A percentile compares a stretch with the other conserved stretches of the same genome.
These are phyloP conservation scores for Bradypus variegatus DNA, from an alignment of 2,797 vertebrate genomes.

Conservation along the genomic window DNA sequence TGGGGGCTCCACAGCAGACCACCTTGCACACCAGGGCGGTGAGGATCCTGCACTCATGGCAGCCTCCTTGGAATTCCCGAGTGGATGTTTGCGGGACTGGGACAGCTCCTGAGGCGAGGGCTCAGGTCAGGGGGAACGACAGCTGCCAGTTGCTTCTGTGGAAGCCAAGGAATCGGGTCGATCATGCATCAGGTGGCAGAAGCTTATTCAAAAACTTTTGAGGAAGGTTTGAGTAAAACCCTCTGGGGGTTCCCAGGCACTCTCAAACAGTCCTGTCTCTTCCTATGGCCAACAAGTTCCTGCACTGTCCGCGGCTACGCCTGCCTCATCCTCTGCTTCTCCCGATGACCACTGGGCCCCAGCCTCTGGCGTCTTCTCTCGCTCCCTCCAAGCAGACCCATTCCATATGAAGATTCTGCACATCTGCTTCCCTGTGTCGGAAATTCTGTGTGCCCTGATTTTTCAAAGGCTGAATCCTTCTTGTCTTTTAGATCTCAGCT, in stretches of 20 bases:
- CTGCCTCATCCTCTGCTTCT: not conserved
- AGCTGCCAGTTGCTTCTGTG: not conserved
- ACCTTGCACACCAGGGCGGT: not conserved
- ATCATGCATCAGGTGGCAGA: fast-evolving
- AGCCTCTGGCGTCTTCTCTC: not conserved
- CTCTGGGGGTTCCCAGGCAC: not conserved
- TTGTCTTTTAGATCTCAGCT: not conserved
- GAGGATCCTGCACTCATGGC: not conserved
- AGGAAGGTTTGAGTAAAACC: no score
- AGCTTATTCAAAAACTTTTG: not conserved
- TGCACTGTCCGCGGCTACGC: fast-evolving
- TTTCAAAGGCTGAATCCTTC: no score
- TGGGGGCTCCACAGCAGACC: not conserved
- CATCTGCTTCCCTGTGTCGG: not conserved
- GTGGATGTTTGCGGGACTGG: not conserved
- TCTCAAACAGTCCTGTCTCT: not conserved
- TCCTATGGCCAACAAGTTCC: fast-evolving
- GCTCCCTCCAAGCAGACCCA: no score
- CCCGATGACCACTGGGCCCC: not conserved
- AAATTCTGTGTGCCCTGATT: not conserved
- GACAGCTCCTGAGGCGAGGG: not conserved
- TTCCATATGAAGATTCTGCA: no score
- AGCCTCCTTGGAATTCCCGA: not conserved
- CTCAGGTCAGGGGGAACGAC: not conserved
- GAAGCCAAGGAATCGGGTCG: not conserved